Evolutionary conservation across 2,888 invertebrate genomes (phyloP), one percentile per base, ranked within the genome.

Genomic region (Xiphydria camelus): DNA sequence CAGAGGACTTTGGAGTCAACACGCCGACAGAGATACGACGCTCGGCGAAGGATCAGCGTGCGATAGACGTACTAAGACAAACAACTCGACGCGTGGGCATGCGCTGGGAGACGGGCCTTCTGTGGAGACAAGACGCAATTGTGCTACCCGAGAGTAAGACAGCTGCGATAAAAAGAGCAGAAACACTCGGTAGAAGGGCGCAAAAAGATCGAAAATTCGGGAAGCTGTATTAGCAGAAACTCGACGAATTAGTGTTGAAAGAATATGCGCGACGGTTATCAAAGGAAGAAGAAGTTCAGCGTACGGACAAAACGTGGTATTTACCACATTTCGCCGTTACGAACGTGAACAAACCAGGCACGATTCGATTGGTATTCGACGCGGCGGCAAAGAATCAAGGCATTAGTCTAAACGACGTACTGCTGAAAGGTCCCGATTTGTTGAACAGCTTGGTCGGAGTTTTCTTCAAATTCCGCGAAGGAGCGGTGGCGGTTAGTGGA

Each of bases 381-480:
- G n/a, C 9, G n/a, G 23, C n/a, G 9, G n/a, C 9, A 23, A 23
- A 9, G 23, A 23, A 23, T n/a, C 9, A 23, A n/a, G n/a, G 9
- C 9, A 23, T 9, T 23, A 9, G 9, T 9, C 23, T n/a, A 23
- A n/a, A n/a, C n/a, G n/a, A n/a, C n/a, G n/a, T n/a, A n/a, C n/a
- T n/a, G n/a, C n/a, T n/a, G n/a, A n/a, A n/a, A 25, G 68, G 66
- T 1, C 69, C 68, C 2, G 64, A 66, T 19, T 35, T 61, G 4
- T 45, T 64, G n/a, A 45, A 47, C 6, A 56, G 68, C 7, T 43
- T 73, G 34, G 39, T 62, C 2, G 61, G 61, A 4, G 70, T n/a
- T n/a, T n/a, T n/a, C n/a, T n/a, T n/a, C n/a, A n/a, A n/a, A n/a
- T n/a, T n/a, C n/a, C n/a, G n/a, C 23, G 57, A 64, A 49, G 50